Conservation (phyloP, 2,888 invertebrate species). For the Noctua fimbriata region DNA sequence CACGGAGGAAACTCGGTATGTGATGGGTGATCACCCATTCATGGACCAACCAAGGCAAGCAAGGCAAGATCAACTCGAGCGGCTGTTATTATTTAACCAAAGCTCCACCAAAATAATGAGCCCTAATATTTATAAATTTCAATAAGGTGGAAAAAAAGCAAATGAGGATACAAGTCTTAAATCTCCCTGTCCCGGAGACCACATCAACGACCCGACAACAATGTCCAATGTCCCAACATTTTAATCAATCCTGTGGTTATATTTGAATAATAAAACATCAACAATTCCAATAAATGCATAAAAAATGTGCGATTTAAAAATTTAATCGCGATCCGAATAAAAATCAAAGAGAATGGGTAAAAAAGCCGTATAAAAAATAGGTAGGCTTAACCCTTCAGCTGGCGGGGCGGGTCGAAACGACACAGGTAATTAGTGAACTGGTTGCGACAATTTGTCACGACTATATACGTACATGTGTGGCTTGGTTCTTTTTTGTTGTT, state of each 20-base stretch:
- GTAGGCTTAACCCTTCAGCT: conserved; percentile 77
- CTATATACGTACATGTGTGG: conserved; percentile 64
- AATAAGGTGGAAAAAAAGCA: not conserved
- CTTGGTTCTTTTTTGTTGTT: conserved; percentile 40
- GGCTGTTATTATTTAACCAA: too few species aligned
- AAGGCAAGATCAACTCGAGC: too few species aligned
- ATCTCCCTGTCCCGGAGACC: not conserved
- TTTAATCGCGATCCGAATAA: conserved; percentile 46
- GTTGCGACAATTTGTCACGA: conserved; percentile 67
- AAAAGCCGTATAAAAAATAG: conserved; percentile 70
- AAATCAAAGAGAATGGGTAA: conserved; percentile 56
- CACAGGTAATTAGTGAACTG: conserved; percentile 70
- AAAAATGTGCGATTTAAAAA: conserved; percentile 50
- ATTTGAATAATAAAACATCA: conserved; percentile 25
- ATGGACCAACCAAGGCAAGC: too few species aligned
- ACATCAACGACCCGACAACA: too few species aligned
- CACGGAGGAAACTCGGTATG: too few species aligned
- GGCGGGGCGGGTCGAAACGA: conserved; percentile 66
- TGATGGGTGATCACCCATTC: too few species aligned
- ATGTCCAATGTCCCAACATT: not conserved
- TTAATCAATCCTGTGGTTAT: not conserved
- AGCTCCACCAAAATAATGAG: not conserved
- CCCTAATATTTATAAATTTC: too few species aligned
- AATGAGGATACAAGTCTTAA: not conserved
- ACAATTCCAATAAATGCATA: conserved; percentile 18